Base-by-base conservation (phyloP, 2,888 invertebrate genomes). In the Crepidodera aurea region DNA sequence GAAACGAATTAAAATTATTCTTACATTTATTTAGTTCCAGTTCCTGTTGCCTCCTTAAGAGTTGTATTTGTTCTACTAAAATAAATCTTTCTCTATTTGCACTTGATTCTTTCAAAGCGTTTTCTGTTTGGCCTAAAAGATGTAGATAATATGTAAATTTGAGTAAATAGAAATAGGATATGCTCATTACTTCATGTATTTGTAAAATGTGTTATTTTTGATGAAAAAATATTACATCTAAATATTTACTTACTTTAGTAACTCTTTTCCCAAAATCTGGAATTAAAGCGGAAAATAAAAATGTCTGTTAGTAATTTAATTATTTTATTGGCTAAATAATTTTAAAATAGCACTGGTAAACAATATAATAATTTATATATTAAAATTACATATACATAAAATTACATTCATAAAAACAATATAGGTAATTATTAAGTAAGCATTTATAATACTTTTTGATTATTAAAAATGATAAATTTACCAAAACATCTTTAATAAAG, bases 311-410 rank as follows among this genome's bases (percentile, higher is more conserved):
- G 34, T 51, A 50, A 50, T 61, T 63, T 50, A 42, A 18, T 63
- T 61, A 63, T 67, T 65, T 67, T 64, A 65, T 64, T 65, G 58
- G 60, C 57, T 64, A n/a, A n/a, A n/a, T 64, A 61, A 65, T 58
- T 62, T 63, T 66, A 68, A 64, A 67, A 68, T 66, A 66, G 60
- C 61, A 51, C 62, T 53, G 56, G 46, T 54, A 60, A 48, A 62
- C 39, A 22, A 62, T 60, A 66, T 46, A 62, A 57, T 57, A 63
- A 64, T 59, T 60, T 58, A 55, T 61, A 34, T 37, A 46, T 37
- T 53, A 54, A 44, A 57, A 44, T 57, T 66, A 60, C 50, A 60
- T 60, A 62, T 58, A 48, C 55, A 64, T 51, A 67, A 37, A 46
- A 61, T 53, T 39, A 39, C 39, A 39, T n/a, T 44, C 12, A 12